Evolutionary conservation across 2,888 invertebrate species (phyloP).

Genomic region (Sesamia inferens): DNA sequence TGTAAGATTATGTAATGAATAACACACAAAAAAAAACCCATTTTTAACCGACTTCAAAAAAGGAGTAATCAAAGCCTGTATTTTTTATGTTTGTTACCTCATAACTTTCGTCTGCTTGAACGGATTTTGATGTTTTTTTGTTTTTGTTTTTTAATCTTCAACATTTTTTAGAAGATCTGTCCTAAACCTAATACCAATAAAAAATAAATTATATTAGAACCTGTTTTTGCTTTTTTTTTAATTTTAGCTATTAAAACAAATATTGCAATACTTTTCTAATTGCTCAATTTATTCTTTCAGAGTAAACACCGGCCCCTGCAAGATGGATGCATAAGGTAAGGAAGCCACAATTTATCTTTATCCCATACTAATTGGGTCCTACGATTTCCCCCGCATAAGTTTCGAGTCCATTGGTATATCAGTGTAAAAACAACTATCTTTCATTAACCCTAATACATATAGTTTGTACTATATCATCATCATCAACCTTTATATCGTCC

Average conservation of each 20-base stretch:
- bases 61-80: too few relatives aligned
- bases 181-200: background rate
- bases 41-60: too few relatives aligned
- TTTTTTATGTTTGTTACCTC: too few relatives aligned
- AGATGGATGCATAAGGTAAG: constrained; percentile 74
- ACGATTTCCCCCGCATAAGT: too few relatives aligned
- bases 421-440: too few relatives aligned
- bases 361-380: background rate
- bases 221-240: background rate
- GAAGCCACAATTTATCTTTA: constrained; percentile 25
- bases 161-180: background rate
- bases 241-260: background rate
- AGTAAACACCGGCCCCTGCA: constrained; percentile 48
- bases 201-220: background rate
- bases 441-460: too few relatives aligned
- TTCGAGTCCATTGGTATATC: too few relatives aligned
- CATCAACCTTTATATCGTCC: too few relatives aligned
- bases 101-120: too few relatives aligned
- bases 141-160: background rate
- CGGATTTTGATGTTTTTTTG: too few relatives aligned
- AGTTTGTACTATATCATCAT: too few relatives aligned
- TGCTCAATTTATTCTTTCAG: constrained; percentile 47
- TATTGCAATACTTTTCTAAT: background rate
- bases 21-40: background rate
- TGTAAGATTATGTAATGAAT: background rate